Evolutionary conservation across 2,113 vertebrate species (phyloP).

Genomic region (Sclerurus mexicanus): DNA sequence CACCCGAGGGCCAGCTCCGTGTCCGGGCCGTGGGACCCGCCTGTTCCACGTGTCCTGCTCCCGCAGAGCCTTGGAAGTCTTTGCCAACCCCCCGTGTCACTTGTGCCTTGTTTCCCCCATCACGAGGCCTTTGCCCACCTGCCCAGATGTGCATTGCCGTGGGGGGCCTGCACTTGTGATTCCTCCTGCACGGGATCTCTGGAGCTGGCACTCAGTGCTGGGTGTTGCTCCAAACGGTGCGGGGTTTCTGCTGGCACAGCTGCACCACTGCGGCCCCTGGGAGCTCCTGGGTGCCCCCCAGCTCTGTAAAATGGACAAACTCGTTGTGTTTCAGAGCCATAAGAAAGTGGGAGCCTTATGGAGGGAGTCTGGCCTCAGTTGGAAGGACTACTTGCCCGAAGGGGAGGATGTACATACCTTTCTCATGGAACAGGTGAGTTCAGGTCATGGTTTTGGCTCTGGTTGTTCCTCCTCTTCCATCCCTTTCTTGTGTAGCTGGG

Average conservation of each 20-base stretch:
- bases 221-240: neutral
- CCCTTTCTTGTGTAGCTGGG: neutral
- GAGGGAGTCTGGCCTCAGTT: conserved; percentile 90
- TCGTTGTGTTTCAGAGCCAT: conserved; percentile 87
- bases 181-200: neutral
- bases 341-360: conserved; percentile 93
- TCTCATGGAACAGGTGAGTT: conserved; percentile 87
- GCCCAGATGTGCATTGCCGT: neutral
- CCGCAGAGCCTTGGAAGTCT: neutral
- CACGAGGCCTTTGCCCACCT: neutral
- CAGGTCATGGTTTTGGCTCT: neutral
- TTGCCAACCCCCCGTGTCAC: neutral
- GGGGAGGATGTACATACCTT: conserved; percentile 89
- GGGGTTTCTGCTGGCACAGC: conserved; percentile 16
- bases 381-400: conserved; percentile 89
- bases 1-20: neutral
- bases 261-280: neutral
- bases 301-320: neutral
- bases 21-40: neutral
- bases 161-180: neutral
- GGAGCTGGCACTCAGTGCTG: neutral
- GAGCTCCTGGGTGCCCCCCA: neutral
- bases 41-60: neutral
- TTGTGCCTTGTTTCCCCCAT: neutral
- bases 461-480: neutral